These are phyloP conservation scores for Lepus townsendii DNA, from an alignment of 2,797 vertebrate species.

Conservation along the genomic window DNA sequence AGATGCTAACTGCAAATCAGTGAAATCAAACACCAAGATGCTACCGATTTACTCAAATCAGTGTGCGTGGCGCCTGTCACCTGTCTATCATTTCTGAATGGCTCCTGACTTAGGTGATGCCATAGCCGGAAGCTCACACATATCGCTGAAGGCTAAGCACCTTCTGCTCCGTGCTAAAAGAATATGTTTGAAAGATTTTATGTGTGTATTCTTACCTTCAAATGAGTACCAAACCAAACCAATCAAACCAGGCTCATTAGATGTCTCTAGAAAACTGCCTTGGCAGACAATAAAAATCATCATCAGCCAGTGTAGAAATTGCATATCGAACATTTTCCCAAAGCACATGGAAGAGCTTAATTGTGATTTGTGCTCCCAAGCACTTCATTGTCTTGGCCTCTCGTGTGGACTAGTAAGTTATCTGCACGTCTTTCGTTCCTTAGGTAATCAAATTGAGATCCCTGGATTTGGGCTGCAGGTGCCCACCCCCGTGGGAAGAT, in stretches of 20 bases:
- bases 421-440: not conserved
- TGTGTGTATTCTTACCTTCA: constrained; percentile 19
- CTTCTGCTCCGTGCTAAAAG: not conserved
- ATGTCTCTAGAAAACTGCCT: not conserved
- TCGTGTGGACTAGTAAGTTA: constrained; percentile 36
- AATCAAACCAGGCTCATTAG: not conserved
- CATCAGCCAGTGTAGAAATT: not conserved
- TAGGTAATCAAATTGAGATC: constrained; percentile 20
- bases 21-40: constrained; percentile 52
- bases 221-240: constrained; percentile 22
- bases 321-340: not conserved
- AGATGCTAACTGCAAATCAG: constrained; percentile 44
- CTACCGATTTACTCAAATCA: constrained; percentile 58
- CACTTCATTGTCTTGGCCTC: not conserved
- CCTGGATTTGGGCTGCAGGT: not conserved
- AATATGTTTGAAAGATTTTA: constrained; percentile 49
- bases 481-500: not conserved
- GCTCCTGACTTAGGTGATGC: not conserved
- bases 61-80: not conserved
- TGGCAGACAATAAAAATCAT: constrained; percentile 37
- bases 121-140: not conserved
- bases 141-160: constrained; percentile 1
- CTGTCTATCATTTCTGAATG: constrained; percentile 43
- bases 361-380: not conserved
- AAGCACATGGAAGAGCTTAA: not conserved